phyloP scores from a whole-genome alignment of 2,797 vertebrate species.

The Neolamprologus multifasciatus region DNA sequence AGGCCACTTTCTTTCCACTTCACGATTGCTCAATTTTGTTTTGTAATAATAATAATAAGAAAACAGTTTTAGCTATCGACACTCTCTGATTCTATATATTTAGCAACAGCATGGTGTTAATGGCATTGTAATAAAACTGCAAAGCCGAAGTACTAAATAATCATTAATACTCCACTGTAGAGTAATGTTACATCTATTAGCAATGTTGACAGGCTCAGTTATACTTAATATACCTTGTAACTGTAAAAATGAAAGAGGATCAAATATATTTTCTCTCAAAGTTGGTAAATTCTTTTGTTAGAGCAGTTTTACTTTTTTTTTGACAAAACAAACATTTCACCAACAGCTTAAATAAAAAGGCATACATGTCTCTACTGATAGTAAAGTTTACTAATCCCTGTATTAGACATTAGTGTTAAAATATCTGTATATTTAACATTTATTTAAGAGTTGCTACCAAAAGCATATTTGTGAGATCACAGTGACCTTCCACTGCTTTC shows the following conservation, averaged over 20 bases:
- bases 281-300: background rate
- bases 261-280: background rate
- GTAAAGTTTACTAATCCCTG: background rate
- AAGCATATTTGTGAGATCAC: background rate
- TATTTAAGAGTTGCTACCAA: background rate
- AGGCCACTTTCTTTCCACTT: background rate
- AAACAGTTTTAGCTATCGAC: background rate
- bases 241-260: background rate
- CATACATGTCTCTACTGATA: background rate
- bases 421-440: background rate
- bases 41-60: fast-evolving
- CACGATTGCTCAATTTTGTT: background rate
- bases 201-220: background rate
- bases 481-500: background rate
- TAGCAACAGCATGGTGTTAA: background rate
- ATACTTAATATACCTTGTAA: fast-evolving
- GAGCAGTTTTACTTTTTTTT: background rate
- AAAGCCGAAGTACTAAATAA: background rate
- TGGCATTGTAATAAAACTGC: background rate
- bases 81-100: background rate
- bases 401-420: background rate
- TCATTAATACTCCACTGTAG: background rate
- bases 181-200: background rate
- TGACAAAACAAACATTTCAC: background rate
- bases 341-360: background rate